Conservation (phyloP, 1,140 invertebrate genomes). For the Xylocopa sonorina region DNA sequence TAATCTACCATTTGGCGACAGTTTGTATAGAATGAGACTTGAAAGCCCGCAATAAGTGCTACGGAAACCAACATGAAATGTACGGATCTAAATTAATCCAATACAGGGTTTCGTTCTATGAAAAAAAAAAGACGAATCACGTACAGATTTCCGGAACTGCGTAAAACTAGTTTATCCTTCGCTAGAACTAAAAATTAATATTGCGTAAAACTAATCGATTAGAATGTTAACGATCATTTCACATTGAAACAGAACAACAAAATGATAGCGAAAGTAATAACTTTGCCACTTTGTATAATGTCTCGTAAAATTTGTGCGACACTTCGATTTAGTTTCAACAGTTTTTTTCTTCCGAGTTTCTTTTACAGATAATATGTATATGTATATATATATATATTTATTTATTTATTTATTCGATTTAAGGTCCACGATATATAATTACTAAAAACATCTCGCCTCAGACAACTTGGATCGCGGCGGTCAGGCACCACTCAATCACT, state of each 20-base stretch:
- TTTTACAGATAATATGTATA: background rate
- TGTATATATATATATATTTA: no score
- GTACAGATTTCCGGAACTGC: background rate
- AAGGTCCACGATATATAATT: slow-evolving; percentile 4
- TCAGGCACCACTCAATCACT: slow-evolving; percentile 59
- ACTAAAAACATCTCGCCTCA: slow-evolving; percentile 11
- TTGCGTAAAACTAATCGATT: no score
- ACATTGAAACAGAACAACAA: background rate
- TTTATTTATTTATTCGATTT: background rate
- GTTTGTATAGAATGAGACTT: slow-evolving; percentile 11
- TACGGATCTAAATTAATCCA: background rate
- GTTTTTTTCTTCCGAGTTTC: background rate
- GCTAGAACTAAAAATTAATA: background rate
- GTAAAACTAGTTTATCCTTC: background rate
- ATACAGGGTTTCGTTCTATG: background rate
- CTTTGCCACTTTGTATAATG: background rate
- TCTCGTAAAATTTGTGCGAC: slow-evolving; percentile 31
- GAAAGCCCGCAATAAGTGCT: background rate
- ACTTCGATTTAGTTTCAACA: background rate
- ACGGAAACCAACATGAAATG: background rate
- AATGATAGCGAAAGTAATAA: background rate
- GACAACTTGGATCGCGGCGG: slow-evolving; percentile 22
- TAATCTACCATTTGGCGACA: slow-evolving; percentile 49
- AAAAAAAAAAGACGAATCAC: background rate
- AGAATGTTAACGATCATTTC: background rate